A percentile compares a stretch with the other conserved stretches of the same genome.
phyloP scores from a whole-genome alignment of 1,140 invertebrate genomes.

The Solen grandis region DNA sequence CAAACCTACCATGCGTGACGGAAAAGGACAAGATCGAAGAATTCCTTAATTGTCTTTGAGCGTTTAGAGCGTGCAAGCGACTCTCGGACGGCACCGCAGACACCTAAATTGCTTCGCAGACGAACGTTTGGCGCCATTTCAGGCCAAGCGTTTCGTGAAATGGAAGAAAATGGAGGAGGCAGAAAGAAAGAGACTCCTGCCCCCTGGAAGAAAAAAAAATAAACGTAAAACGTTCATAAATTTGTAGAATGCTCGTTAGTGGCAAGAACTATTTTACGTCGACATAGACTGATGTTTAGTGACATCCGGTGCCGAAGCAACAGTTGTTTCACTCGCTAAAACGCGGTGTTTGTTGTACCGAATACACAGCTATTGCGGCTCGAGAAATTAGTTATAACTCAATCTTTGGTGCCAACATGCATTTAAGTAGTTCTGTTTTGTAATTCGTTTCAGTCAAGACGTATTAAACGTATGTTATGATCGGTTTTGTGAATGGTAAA shows the following conservation, averaged over 20 bases:
- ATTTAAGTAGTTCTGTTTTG: constrained; percentile 7
- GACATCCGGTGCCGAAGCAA: constrained; percentile 36
- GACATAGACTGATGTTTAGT: constrained; percentile 48
- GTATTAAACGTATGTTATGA: no score
- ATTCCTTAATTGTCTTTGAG: background rate
- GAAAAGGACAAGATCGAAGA: background rate
- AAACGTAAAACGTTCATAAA: constrained; percentile 43
- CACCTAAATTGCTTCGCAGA: constrained; percentile 39
- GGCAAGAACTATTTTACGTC: constrained; percentile 51
- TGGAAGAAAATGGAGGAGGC: constrained; percentile 14
- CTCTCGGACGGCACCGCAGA: constrained; percentile 23
- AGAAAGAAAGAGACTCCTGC: constrained; percentile 17
- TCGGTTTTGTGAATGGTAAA: no score
- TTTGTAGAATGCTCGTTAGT: constrained; percentile 47
- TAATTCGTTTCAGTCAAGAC: constrained; percentile 9
- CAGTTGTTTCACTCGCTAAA: constrained; percentile 32
- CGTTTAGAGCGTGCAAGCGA: background rate
- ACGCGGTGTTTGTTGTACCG: background rate
- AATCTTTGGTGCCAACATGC: constrained; percentile 24
- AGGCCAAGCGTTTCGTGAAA: constrained; percentile 49
- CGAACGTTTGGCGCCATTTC: constrained; percentile 46
- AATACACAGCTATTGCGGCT: constrained; percentile 27
- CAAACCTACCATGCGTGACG: background rate
- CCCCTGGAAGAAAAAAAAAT: constrained; percentile 40
- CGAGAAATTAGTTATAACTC: constrained; percentile 46